Evolutionary conservation across 2,888 invertebrate genomes (phyloP).

Genomic region (Plagiodera versicolora): DNA sequence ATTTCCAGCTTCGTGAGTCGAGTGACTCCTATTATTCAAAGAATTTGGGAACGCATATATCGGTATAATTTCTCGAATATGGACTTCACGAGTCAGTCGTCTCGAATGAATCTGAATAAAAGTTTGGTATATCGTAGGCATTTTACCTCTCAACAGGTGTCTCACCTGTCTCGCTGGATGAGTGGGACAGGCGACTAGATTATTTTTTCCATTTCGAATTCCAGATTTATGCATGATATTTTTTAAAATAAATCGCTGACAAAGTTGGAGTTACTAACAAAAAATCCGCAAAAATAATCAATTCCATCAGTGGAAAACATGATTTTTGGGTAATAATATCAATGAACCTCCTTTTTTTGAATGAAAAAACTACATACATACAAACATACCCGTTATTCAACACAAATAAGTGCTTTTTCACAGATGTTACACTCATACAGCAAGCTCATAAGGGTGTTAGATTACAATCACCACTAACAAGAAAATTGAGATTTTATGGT

Average conservation of each 20-base stretch:
- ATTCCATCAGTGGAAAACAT: no score
- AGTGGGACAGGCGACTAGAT: no score
- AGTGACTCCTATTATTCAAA: conserved; percentile 9
- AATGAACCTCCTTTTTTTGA: no score
- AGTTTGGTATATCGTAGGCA: not conserved
- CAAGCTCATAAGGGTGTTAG: conserved; percentile 12
- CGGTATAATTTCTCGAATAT: conserved; percentile 4
- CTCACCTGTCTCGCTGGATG: not conserved
- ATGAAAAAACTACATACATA: not conserved
- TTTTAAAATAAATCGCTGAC: no score
- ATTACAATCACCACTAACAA: conserved; percentile 32
- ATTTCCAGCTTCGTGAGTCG: conserved; percentile 28
- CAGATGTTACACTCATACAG: not conserved
- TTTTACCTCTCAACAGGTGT: not conserved
- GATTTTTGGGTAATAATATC: no score
- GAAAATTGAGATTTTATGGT: conserved; percentile 31
- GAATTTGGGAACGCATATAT: conserved; percentile 15
- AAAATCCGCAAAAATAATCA: no score
- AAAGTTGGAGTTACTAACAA: no score
- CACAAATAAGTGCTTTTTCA: not conserved
- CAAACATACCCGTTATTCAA: not conserved
- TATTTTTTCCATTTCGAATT: not conserved
- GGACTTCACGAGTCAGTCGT: not conserved
- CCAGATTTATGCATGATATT: no score
- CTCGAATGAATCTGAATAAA: not conserved